Base-by-base conservation (phyloP, 2,888 invertebrate genomes). In the Drosophila antonietae region DNA sequence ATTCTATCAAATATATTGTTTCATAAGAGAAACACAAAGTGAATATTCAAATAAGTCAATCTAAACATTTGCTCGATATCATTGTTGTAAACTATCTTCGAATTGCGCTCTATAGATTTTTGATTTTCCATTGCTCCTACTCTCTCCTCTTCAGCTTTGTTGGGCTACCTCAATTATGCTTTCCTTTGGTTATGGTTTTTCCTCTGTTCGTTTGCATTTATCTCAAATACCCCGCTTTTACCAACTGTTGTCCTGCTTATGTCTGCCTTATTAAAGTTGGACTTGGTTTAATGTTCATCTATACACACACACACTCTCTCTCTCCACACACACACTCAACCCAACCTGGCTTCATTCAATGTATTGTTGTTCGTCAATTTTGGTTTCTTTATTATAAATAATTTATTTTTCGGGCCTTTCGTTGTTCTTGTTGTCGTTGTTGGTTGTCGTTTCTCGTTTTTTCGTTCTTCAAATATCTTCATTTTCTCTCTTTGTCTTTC, bases 401-500 rank as follows among this genome's bases (percentile, higher is more conserved):
- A 56, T 51, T 43, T 56, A 6, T 53, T 67, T 57, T 41, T 62
- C 28, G 61, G 66, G 39, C 70, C 78, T 83, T 51, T 79, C 56
- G 74, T 73, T 72, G 57, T 61, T 49, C 64, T 74, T 74, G 78
- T 80, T 80, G 75, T 84, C 77, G 55, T 83, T 88, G 82, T 83
- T 83, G 89, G 87, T 84, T 51, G 51, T 51, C 33, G 80, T 83
- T 89, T 84, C 89, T 87, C 55, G 55, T 55, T 88, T 87, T 88
- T 82, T 80, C 75, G 81, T 89, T 88, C 88, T 82, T 84, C 87
- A 85, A 83, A 83, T 84, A 88, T 88, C 84, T 87, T 87, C 88
- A 84, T 83, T 91, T 86, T 87, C 80, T 91, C 83, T 91, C 86
- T 91, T 84, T 89, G 82, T 88, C 83, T 88, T 83, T 83, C 81